A percentile compares a stretch with the other conserved stretches of the same genome.
Evolutionary conservation across 2,888 invertebrate genomes (phyloP).

Genomic region (Spilarctia lutea): DNA sequence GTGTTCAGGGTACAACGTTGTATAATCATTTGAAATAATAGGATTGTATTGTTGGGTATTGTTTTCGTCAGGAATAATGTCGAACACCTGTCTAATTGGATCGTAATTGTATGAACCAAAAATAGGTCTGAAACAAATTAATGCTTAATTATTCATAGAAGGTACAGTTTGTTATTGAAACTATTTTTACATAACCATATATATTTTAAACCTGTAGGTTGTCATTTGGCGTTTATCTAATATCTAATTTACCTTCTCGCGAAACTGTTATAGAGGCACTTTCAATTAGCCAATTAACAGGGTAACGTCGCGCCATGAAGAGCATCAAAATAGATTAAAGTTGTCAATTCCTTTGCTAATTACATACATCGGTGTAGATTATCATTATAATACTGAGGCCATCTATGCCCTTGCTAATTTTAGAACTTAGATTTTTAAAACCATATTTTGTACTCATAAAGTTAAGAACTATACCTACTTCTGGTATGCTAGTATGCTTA

Average conservation of each 20-base stretch:
- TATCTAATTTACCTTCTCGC: not conserved
- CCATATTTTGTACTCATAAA: not conserved
- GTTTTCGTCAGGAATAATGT: constrained; percentile 11
- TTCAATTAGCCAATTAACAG: not conserved
- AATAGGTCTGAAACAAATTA: constrained; percentile 42
- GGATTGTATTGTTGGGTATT: constrained; percentile 1
- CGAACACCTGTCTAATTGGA: constrained; percentile 40
- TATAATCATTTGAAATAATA: not conserved
- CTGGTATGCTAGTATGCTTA: too few species aligned
- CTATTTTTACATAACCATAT: not conserved
- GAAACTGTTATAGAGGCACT: not conserved
- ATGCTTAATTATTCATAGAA: not conserved
- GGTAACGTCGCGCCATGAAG: not conserved
- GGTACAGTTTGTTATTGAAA: not conserved
- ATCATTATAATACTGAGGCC: not conserved
- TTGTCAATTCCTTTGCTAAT: not conserved
- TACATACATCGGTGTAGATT: not conserved
- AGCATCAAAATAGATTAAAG: not conserved
- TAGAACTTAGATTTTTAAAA: not conserved
- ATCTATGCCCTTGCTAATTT: not conserved
- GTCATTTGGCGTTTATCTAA: not conserved
- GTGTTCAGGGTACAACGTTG: not conserved
- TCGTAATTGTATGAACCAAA: constrained; percentile 56
- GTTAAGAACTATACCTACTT: not conserved
- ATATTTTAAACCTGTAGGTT: not conserved